Conservation (phyloP, 1,140 invertebrate genomes). For the Drosophila prosaltans region DNA sequence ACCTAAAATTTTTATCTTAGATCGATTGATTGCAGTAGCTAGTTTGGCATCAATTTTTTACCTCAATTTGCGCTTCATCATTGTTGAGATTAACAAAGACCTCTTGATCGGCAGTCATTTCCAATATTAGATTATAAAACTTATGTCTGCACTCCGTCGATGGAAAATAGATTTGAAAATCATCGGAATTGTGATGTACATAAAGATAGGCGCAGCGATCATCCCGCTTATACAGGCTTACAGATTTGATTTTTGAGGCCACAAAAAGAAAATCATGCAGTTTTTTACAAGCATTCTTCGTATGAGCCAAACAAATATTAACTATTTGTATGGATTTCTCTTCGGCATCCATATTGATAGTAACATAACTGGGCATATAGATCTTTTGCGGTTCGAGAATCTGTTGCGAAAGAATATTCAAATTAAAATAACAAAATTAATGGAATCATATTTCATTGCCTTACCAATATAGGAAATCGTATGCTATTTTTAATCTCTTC, state of each 20-base stretch:
- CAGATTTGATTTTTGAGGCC: constrained; percentile 95
- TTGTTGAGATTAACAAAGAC: constrained; percentile 90
- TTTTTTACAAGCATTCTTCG: constrained; percentile 90
- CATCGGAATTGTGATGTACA: constrained; percentile 98
- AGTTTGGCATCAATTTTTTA: constrained; percentile 18
- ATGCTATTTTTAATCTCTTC: constrained; percentile 90
- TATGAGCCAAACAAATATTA: constrained; percentile 91
- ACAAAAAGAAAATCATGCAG: constrained; percentile 97
- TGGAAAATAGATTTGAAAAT: constrained; percentile 99
- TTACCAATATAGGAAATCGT: constrained; percentile 90
- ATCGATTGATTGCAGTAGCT: constrained; percentile 14
- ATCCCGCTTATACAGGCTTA: constrained; percentile 97
- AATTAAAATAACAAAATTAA: not conserved
- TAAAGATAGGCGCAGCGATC: constrained; percentile 98
- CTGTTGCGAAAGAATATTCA: constrained; percentile 82
- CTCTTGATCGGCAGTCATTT: constrained; percentile 93
- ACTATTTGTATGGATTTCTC: constrained; percentile 94
- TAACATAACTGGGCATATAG: constrained; percentile 97
- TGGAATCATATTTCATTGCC: not conserved
- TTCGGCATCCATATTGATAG: constrained; percentile 96
- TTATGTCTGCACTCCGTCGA: constrained; percentile 92
- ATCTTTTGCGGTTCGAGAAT: constrained; percentile 97
- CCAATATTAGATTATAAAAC: constrained; percentile 91
- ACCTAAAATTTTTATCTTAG: no score
- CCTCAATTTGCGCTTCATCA: constrained; percentile 75